A percentile compares a stretch with the other conserved stretches of the same genome.
Conservation (phyloP, 2,797 vertebrate species). For the Malurus leucopterus region DNA sequence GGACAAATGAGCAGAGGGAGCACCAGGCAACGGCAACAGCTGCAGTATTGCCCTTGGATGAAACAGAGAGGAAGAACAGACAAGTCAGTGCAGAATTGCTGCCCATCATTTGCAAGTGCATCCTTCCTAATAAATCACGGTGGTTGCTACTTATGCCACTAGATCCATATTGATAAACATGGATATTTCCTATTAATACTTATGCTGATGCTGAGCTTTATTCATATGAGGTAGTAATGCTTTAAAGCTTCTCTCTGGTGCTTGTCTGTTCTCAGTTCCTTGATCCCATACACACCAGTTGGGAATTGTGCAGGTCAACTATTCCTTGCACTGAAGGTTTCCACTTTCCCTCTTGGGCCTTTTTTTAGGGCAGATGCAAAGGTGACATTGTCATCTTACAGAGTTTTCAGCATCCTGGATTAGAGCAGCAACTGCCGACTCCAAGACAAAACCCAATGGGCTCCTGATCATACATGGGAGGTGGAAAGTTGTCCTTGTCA, state of each 20-base stretch:
- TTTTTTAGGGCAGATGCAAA: neutral
- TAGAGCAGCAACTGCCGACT: neutral
- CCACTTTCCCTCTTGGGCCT: neutral
- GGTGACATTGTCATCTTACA: neutral
- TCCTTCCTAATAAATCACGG: neutral
- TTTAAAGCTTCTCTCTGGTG: neutral
- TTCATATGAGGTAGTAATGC: accelerated
- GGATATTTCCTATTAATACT: neutral
- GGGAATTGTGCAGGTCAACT: neutral
- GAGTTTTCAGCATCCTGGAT: neutral
- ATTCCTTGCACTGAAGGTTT: neutral
- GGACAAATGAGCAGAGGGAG: neutral
- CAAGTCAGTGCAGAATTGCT: neutral
- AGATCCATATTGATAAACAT: neutral
- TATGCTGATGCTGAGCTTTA: neutral
- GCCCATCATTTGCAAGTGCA: neutral
- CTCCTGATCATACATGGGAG: neutral
- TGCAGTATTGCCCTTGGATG: neutral
- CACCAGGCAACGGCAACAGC: neutral
- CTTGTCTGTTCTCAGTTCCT: neutral
- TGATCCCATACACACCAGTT: neutral
- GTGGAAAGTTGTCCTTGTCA: neutral
- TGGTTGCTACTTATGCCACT: neutral
- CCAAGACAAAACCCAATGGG: neutral
- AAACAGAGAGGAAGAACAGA: neutral